Percentiles rank a stretch among this genome's conserved stretches.
phyloP scores from a whole-genome alignment of 2,797 vertebrate species.

The Natrix natrix region DNA sequence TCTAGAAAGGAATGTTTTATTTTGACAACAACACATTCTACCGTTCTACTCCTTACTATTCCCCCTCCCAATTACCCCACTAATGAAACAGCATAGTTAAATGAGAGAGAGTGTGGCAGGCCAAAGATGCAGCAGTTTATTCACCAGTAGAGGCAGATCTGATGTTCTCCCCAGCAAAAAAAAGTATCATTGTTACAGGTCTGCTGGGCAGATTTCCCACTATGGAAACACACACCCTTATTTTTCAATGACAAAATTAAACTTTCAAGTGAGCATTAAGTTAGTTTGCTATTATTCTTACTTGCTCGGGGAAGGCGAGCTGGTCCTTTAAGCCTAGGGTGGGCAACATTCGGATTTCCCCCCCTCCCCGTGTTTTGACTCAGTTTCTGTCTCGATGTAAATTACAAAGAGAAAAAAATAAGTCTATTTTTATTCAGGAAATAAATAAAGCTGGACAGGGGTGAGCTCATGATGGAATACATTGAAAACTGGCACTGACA shows the following conservation, averaged over 20 bases:
- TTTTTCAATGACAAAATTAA: background rate
- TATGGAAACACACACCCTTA: background rate
- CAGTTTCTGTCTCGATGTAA: background rate
- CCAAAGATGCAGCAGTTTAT: background rate
- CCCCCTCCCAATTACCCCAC: no score
- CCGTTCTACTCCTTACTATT: no score
- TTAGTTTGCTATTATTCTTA: background rate
- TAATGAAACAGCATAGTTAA: no score
- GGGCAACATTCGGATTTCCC: background rate
- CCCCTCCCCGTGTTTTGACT: background rate
- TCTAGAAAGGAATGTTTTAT: no score
- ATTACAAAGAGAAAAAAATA: background rate
- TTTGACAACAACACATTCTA: no score
- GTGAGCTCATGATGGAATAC: background rate
- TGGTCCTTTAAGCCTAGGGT: background rate
- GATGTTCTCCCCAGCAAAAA: background rate
- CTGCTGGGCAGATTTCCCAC: background rate
- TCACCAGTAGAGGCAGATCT: background rate
- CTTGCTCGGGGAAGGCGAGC: background rate
- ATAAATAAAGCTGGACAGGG: background rate
- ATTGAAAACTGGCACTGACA: background rate
- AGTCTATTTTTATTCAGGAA: background rate
- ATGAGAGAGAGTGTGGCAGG: no score
- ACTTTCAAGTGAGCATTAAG: background rate
- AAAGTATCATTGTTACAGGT: background rate